Percentiles rank a stretch among this genome's conserved stretches.
phyloP scores from a whole-genome alignment of 1,140 invertebrate species.

The Neodiprion fabricii region DNA sequence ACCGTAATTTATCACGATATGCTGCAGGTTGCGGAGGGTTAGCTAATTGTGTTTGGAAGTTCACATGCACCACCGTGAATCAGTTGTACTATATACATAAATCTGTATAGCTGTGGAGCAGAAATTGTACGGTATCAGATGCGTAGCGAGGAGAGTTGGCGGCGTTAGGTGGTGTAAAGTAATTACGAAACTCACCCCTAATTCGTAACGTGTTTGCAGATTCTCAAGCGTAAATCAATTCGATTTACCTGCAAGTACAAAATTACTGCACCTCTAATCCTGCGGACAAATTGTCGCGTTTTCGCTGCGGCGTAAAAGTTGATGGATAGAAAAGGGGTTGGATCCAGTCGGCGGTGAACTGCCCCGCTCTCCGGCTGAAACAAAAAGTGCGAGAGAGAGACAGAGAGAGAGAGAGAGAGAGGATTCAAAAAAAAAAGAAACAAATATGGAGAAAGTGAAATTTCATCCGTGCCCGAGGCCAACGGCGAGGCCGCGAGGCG shows the following conservation, averaged over 20 bases:
- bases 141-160: conserved; percentile 19
- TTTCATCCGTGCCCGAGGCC: conserved; percentile 17
- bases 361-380: background rate
- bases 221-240: conserved; percentile 30
- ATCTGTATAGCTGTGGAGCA: too few species aligned
- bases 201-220: conserved; percentile 17
- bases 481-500: conserved; percentile 31
- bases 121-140: too few species aligned
- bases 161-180: conserved; percentile 20
- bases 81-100: too few species aligned
- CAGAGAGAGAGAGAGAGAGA: conserved; percentile 29
- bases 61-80: too few species aligned
- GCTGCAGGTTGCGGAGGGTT: too few species aligned
- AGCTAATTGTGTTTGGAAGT: too few species aligned
- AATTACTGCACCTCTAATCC: conserved; percentile 38
- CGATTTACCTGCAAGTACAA: conserved; percentile 40
- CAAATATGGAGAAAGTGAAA: conserved; percentile 23
- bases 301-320: background rate
- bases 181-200: conserved; percentile 11
- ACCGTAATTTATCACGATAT: too few species aligned
- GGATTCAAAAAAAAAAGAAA: conserved; percentile 38
- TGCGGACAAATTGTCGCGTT: conserved; percentile 38
- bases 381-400: background rate
- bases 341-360: too few species aligned
- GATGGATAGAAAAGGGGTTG: too few species aligned